Evolutionary conservation across 2,797 vertebrate species (phyloP), one percentile per base, ranked within the genome.

Genomic region (Lepidocolaptes lacrymiger): DNA sequence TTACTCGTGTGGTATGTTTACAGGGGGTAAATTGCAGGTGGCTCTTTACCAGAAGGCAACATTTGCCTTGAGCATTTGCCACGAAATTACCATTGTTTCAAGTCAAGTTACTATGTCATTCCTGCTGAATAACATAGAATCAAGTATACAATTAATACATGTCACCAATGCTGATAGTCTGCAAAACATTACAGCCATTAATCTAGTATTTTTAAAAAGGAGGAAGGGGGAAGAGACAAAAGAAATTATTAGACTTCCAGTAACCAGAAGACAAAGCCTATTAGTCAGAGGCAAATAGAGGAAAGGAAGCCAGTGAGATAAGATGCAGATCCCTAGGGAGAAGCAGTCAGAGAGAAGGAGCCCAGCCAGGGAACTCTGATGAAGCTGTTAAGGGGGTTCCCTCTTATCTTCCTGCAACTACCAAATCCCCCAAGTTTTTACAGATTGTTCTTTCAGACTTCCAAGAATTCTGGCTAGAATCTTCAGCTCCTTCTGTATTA

Each of bases 21-120:
- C 62, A 88, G 67, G 63, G 69, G 51, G 64, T 74, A 91, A 97
- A 91, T 46, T 69, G 93, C 69, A 89, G 23, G 7, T 88, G 77
- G 82, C 79, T 78, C 58, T 67, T 84, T 4, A 91, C 62, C 88
- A 97, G 93, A 76, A 94, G 62, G 80, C 85, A 89, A 76, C 71
- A 81, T 58, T 94, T 68, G 90, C 94, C 90, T 83, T 74, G 56
- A 93, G 88, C 64, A 76, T 89, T 96, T 90, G 85, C 93, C 91
- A 91, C 7, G 36, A 89, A 98, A 97, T 97, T 94, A 96, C 91
- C 85, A 95, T 77, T 96, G 91, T 97, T 97, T 97, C 49, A 1
- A 92, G 83, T 55, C 89, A 48, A 97, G 90, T 92, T 88, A 89
- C 79, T 91, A 39, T 84, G 91, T 73, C 94, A 96, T 97, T 88